Base-by-base conservation (phyloP, 1,140 invertebrate genomes). In the Coenobita brevimanus region DNA sequence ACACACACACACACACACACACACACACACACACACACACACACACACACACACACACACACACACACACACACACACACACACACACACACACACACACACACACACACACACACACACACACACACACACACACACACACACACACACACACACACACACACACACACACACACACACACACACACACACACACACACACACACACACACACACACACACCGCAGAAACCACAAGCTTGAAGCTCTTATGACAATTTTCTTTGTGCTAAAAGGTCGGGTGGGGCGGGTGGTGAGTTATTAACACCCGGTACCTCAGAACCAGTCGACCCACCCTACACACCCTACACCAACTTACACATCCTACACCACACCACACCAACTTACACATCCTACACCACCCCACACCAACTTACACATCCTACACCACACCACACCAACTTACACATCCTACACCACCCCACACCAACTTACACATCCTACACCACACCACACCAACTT, bases 131-230 rank as follows among this genome's bases (percentile, higher is more conserved):
- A 36, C 2, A 15, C 33, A 36, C 41, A 3, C 73, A n/a, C 41
- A 8, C 73, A 46, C 73, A n/a, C 30, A 76, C 3, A 76, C 73
- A 76, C 73, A 76, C 73, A 76, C 73, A 76, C 73, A 76, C 73
- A 76, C 73, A 76, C 73, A 76, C 73, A 76, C 73, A 76, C 73
- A 76, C 73, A 76, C 73, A 76, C 73, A 76, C 73, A 76, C 73
- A 76, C 64, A 67, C 24, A 67, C 64, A 67, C 64, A 67, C 64
- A 67, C 64, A 67, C 64, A 67, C 64, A 67, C 64, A 67, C 64
- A 67, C 64, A 67, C 64, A 67, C 27, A 67, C 64, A 67, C n/a
- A n/a, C n/a, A n/a, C n/a, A n/a, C n/a, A n/a, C n/a, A n/a, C n/a
- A n/a, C n/a, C n/a, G n/a, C n/a, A 13, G 27, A 13, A 67, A 13